These are phyloP conservation scores for Caenorhabditis remanei DNA, from an alignment of 1,140 invertebrate genomes.

Conservation along the genomic window DNA sequence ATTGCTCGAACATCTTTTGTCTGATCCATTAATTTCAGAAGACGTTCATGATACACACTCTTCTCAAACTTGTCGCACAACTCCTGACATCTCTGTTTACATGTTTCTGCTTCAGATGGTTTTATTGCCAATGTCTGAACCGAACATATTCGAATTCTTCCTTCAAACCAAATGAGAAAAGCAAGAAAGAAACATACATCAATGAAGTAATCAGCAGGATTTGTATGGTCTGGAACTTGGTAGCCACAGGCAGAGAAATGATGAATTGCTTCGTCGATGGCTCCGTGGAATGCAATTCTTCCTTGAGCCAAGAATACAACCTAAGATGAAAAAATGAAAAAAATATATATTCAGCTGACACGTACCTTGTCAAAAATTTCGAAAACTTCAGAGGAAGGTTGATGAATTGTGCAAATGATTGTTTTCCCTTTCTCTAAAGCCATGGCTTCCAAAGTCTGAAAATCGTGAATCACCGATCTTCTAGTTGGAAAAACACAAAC, in stretches of 20 bases:
- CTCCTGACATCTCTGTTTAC: conserved; percentile 54
- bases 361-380: conserved; percentile 83
- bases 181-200: conserved; percentile 67
- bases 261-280: conserved; percentile 66
- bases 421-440: conserved; percentile 81
- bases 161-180: background rate
- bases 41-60: background rate
- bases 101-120: conserved; percentile 77
- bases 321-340: background rate
- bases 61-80: conserved; percentile 53
- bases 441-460: conserved; percentile 73
- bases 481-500: conserved; percentile 79
- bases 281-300: conserved; percentile 74
- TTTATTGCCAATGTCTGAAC: conserved; percentile 81
- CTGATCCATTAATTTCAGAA: conserved; percentile 19
- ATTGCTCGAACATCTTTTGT: conserved; percentile 47
- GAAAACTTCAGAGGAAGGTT: conserved; percentile 87
- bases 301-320: conserved; percentile 79
- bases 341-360: background rate
- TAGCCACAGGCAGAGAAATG: conserved; percentile 81
- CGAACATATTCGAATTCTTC: no score
- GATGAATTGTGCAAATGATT: conserved; percentile 88
- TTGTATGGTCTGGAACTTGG: conserved; percentile 82
- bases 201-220: conserved; percentile 84
- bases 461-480: background rate